phyloP scores from a whole-genome alignment of 1,140 invertebrate species.

The Drosophila melanica region DNA sequence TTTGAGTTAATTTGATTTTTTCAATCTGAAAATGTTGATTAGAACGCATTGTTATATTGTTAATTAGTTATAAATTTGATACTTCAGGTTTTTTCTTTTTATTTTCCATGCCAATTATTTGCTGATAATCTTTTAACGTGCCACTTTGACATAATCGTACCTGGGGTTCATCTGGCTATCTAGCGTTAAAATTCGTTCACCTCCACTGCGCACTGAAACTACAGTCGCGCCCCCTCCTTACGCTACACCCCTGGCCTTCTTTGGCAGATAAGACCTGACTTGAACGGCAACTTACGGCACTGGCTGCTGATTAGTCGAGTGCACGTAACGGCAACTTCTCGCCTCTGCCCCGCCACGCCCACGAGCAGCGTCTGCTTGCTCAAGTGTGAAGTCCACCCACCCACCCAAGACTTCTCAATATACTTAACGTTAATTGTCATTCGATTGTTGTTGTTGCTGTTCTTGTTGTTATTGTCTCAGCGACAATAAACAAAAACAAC shows the following conservation, averaged over 20 bases:
- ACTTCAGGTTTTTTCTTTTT: too few relatives aligned
- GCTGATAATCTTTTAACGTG: not conserved
- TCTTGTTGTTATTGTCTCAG: not conserved
- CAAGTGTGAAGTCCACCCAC: conserved; percentile 39
- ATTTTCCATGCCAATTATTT: not conserved
- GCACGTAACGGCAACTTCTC: conserved; percentile 31
- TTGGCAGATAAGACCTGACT: conserved; percentile 25
- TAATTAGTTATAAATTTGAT: too few relatives aligned
- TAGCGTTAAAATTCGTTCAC: conserved; percentile 31
- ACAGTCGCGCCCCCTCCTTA: not conserved
- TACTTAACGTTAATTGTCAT: conserved; percentile 43
- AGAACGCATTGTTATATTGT: too few relatives aligned
- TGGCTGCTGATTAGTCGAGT: conserved; percentile 37
- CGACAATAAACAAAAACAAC: conserved; percentile 28
- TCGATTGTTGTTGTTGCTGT: conserved; percentile 26
- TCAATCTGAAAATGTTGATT: too few relatives aligned
- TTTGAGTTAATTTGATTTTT: too few relatives aligned
- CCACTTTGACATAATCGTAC: conserved; percentile 10
- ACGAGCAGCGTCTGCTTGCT: conserved; percentile 3
- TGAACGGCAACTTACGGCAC: conserved; percentile 28
- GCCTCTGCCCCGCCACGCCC: conserved; percentile 3
- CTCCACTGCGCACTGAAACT: conserved; percentile 27
- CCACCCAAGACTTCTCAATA: conserved; percentile 8
- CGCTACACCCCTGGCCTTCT: not conserved
- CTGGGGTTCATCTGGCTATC: conserved; percentile 9